phyloP scores from a whole-genome alignment of 2,113 vertebrate genomes.

The Ciconia maguari region DNA sequence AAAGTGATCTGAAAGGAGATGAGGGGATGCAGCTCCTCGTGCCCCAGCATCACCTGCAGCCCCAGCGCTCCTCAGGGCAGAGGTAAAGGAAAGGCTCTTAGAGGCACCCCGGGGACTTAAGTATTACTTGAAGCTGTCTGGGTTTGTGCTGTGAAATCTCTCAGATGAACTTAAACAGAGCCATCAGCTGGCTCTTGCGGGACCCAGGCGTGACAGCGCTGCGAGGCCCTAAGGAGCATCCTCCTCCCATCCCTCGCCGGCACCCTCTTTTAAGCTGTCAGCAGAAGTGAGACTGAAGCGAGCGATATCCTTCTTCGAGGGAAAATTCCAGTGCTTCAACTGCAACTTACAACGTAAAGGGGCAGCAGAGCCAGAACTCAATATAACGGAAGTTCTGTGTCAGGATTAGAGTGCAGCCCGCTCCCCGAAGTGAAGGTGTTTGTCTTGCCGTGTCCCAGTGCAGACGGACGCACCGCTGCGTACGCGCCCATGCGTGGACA shows the following conservation, averaged over 20 bases:
- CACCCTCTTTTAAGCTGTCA: neutral
- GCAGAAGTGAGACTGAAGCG: neutral
- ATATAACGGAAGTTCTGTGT: fast-evolving
- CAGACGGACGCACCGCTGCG: neutral
- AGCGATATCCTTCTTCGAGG: neutral
- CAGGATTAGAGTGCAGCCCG: neutral
- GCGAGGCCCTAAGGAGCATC: fast-evolving
- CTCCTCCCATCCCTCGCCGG: neutral
- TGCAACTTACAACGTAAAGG: neutral
- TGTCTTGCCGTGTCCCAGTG: fast-evolving
- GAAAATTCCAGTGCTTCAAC: neutral
- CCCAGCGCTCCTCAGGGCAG: neutral
- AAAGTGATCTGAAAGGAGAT: fast-evolving
- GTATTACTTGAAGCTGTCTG: neutral
- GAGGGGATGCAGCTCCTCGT: neutral
- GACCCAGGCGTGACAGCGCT: neutral
- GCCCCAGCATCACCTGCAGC: neutral
- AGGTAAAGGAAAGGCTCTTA: neutral
- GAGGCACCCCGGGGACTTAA: neutral
- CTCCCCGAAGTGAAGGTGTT: fast-evolving
- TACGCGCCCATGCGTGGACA: fast-evolving
- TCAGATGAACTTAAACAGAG: neutral
- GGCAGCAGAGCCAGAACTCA: neutral
- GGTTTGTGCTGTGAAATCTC: neutral
- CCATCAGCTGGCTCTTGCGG: neutral